phyloP scores from a whole-genome alignment of 2,888 invertebrate genomes.

The Campoletis raptor region DNA sequence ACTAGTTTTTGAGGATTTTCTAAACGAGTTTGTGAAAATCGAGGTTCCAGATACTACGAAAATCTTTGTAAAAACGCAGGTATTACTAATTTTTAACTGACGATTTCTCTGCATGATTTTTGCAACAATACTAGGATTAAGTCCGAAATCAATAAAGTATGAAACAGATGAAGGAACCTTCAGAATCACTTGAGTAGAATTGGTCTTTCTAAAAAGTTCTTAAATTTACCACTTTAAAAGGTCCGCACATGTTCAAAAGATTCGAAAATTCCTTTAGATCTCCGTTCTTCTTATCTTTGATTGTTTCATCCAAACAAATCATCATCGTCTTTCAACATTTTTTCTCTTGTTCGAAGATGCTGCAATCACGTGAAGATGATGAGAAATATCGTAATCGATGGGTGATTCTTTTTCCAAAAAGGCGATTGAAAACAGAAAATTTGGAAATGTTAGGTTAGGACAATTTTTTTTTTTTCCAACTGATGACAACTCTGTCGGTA shows the following conservation, averaged over 20 bases:
- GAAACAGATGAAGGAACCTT: neutral
- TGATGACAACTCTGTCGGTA: neutral
- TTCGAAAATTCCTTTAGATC: no score
- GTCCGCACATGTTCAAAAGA: no score
- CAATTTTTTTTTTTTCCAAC: neutral
- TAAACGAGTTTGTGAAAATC: neutral
- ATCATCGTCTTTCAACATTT: neutral
- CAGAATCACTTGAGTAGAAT: neutral
- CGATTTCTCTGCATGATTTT: neutral
- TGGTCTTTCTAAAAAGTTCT: neutral
- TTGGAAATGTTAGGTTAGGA: neutral
- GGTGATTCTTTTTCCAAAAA: neutral
- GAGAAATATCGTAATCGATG: neutral
- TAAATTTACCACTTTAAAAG: neutral
- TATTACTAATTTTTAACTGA: no score
- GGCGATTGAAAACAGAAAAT: neutral
- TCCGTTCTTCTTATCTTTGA: no score
- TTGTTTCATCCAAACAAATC: no score
- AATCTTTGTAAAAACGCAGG: neutral
- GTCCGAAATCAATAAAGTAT: neutral
- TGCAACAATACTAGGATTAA: neutral
- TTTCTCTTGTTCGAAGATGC: neutral
- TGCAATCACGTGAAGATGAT: neutral
- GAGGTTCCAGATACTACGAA: neutral
- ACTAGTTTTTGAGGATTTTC: neutral